Evolutionary conservation across 2,113 vertebrate species (phyloP).

Genomic region (Tenrec ecaudatus): DNA sequence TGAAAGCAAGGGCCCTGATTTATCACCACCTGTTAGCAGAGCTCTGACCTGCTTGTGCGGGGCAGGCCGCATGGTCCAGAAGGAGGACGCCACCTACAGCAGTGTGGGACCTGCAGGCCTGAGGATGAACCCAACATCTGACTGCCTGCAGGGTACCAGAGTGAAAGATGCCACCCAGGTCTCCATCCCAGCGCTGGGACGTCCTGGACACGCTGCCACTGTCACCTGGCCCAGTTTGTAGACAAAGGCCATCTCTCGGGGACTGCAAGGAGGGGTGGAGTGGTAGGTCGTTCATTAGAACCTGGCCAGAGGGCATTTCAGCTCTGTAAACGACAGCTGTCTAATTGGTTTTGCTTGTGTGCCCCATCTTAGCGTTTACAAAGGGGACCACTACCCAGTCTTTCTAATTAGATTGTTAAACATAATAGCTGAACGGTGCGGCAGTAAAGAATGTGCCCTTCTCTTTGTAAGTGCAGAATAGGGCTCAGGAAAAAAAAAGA

Average conservation of each 20-base stretch:
- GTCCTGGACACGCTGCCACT: not conserved
- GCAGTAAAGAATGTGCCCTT: conserved; percentile 88
- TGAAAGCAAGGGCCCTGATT: conserved; percentile 81
- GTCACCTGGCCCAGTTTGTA: conserved; percentile 83
- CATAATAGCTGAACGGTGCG: conserved; percentile 87
- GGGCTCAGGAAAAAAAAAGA: conserved; percentile 85
- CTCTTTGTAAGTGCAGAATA: conserved; percentile 87
- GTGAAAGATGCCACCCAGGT: not conserved
- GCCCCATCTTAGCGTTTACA: conserved; percentile 88
- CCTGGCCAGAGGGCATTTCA: conserved; percentile 84
- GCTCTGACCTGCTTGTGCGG: conserved; percentile 42
- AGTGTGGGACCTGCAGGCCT: not conserved
- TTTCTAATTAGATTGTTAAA: conserved; percentile 93
- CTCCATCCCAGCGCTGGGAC: not conserved
- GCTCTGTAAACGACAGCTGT: conserved; percentile 88
- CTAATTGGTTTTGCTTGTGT: conserved; percentile 90
- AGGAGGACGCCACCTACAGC: not conserved
- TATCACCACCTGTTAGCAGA: conserved; percentile 85
- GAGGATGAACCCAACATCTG: not conserved
- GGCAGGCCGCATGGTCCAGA: not conserved
- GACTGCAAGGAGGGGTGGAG: not conserved
- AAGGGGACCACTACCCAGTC: conserved; percentile 86
- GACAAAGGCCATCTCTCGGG: conserved; percentile 81
- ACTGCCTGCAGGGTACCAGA: no score
- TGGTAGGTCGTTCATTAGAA: conserved; percentile 86